Base-by-base conservation (phyloP, 2,888 invertebrate genomes). In the Rhagium mordax region DNA sequence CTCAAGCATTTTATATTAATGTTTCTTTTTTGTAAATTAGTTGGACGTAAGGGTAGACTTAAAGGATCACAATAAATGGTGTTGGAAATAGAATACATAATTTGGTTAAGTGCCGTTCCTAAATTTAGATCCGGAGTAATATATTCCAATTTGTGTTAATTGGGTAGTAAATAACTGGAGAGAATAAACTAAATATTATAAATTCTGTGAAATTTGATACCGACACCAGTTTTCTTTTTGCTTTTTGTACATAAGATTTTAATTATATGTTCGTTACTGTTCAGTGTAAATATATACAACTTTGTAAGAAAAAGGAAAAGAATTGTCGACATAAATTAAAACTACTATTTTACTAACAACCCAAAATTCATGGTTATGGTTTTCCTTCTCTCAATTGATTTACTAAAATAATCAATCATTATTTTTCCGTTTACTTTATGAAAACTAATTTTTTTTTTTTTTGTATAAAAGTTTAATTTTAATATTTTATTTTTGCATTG, bases 41-140 rank as follows among this genome's bases (percentile, higher is more conserved):
- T 15, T 57, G 55, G 27, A 57, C 6, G 27, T 6, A 27, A 57
- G 24, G 55, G 55, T 57, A 57, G 55, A 27, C 55, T 57, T 57
- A 27, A 27, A 57, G 27, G 55, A 27, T 57, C 55, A 27, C 55
- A 15, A 27, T 57, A 24, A 57, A 41, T 57, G 55, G 55, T 57
- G 55, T 57, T 57, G 55, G 55, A 57, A 57, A 57, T 57, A 57
- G 55, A 57, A 27, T 24, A 57, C 8, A 27, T 57, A 27, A 57
- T 57, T 57, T 57, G 21, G 15, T 27, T 57, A 27, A 27, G 7
- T 24, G 7, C 15, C 27, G 27, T 24, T n/a, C 7, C 27, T 57
- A 57, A 15, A 57, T 57, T 27, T 57, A 57, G 55, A 57, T 15
- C 16, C 27, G 27, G 55, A 41, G 41, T 41, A 41, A 41, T 41